Conservation (phyloP, 2,888 invertebrate species). For the Harpalus rufipes region DNA sequence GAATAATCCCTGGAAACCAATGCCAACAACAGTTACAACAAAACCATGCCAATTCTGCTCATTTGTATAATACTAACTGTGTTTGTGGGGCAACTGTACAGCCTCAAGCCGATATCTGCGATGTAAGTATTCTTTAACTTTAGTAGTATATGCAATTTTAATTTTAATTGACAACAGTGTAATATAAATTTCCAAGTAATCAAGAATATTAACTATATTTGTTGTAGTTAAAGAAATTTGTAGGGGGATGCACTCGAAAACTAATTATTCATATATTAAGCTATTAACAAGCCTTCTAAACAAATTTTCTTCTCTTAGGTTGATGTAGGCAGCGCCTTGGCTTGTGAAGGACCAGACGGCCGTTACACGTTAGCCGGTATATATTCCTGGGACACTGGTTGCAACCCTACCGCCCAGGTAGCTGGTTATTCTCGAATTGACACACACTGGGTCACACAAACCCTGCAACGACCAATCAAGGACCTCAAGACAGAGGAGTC, state of each 20-base stretch:
- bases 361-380: constrained; percentile 86
- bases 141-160: neutral
- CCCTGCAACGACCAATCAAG: constrained; percentile 74
- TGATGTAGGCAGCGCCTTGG: constrained; percentile 90
- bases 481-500: constrained; percentile 74
- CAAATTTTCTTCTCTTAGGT: constrained; percentile 71
- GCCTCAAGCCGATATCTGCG: constrained; percentile 86
- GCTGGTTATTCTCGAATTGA: constrained; percentile 77
- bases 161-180: neutral
- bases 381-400: constrained; percentile 88
- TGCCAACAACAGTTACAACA: constrained; percentile 81
- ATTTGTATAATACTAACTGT: constrained; percentile 82
- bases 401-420: constrained; percentile 76
- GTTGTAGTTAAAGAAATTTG: too few relatives aligned
- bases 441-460: constrained; percentile 76
- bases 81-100: constrained; percentile 84
- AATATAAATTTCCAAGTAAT: too few relatives aligned
- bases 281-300: too few relatives aligned
- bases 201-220: too few relatives aligned
- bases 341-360: constrained; percentile 86
- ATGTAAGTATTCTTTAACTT: constrained; percentile 77
- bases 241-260: too few relatives aligned
- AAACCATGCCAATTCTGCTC: constrained; percentile 80
- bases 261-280: too few relatives aligned
- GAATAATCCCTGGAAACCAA: constrained; percentile 81